Conservation (phyloP, 2,113 vertebrate genomes). For the Pelecanoides urinatrix region DNA sequence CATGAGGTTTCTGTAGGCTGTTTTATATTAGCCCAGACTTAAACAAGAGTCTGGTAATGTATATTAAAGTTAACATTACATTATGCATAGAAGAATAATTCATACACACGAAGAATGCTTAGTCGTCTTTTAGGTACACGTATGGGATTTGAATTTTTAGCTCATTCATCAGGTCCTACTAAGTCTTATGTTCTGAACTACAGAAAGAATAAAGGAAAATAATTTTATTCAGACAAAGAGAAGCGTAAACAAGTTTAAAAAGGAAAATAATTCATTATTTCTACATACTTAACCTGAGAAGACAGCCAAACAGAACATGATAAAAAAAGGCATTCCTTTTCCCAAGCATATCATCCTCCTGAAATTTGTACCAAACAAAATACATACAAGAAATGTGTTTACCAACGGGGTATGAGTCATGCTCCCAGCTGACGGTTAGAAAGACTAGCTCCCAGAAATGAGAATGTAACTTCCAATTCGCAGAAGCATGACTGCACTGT, state of each 20-base stretch:
- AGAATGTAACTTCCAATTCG: neutral
- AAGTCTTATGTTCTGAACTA: neutral
- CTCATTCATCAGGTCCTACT: neutral
- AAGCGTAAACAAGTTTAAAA: neutral
- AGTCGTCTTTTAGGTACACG: neutral
- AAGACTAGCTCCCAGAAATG: neutral
- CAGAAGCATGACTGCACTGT: neutral
- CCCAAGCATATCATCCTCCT: neutral
- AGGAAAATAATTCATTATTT: neutral
- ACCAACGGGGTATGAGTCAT: neutral
- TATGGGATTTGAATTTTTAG: neutral
- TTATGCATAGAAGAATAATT: neutral
- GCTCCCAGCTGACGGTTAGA: neutral
- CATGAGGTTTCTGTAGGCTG: neutral
- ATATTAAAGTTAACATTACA: neutral
- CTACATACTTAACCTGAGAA: neutral
- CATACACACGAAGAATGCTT: neutral
- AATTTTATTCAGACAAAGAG: neutral
- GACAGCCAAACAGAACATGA: neutral
- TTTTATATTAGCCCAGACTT: neutral
- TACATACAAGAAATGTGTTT: neutral
- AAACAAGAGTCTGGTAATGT: neutral
- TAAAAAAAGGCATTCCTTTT: neutral
- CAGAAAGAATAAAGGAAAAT: neutral
- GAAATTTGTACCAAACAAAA: slow-evolving; percentile 1